Evolutionary conservation across 2,888 invertebrate species (phyloP), one percentile per base, ranked within the genome.

Genomic region (Mythimna loreyi): DNA sequence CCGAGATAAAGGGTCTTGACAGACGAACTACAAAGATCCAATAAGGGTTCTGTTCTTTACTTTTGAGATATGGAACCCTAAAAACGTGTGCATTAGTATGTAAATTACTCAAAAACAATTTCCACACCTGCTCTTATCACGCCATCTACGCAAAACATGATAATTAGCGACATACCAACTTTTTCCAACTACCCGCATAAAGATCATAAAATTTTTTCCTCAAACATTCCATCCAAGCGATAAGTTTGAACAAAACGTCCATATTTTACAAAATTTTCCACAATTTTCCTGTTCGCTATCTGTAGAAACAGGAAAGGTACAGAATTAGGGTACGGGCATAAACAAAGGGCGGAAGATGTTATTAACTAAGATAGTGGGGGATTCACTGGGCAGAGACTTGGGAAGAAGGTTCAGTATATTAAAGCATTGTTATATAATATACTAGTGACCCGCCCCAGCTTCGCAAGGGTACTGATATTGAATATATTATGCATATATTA

Each of bases 301-400:
- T 53, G 52, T n/a, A 50, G 47, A 1, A 73, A 47, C 69, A 78
- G 76, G 80, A 77, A 77, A 79, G 80, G 75, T 75, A 52, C 62
- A 0, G n/a, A 79, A 75, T 68, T 58, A 68, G 62, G 80, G 65
- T 65, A 49, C 21, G 25, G 13, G 19, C 49, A 70, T 78, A 72
- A 70, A 81, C 68, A 75, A 81, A 59, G 81, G 73, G 19, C 67
- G 80, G 80, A 68, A 73, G 63, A 57, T 64, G 71, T 78, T 81
- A 73, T 71, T 70, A 71, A 63, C 67, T 28, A 25, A 71, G 81
- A 80, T 80, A 80, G 69, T 65, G 40, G 49, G 45, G 1, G 1
- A n/a, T 7, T 21, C 2, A 68, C 30, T 5, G 19, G 3, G 8
- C 2, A 55, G 45, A 6, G 1, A 2, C 1, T 19, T 25, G 6